A percentile compares a stretch with the other conserved stretches of the same genome.
These are phyloP conservation scores for Drosophila micromelanica DNA, from an alignment of 1,140 invertebrate genomes.

Conservation along the genomic window DNA sequence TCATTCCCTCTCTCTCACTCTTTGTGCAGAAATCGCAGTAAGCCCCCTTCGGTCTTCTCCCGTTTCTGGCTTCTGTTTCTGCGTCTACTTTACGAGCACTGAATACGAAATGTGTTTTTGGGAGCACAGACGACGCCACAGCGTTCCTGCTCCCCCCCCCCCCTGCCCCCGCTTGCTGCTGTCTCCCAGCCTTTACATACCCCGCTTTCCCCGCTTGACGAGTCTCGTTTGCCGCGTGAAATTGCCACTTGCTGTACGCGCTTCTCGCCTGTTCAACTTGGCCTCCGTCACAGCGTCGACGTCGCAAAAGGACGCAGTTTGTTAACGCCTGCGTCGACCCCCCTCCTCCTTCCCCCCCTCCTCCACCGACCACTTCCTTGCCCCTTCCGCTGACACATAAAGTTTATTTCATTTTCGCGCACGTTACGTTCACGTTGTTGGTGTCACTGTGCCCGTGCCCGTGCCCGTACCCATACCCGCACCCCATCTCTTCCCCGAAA, in stretches of 20 bases:
- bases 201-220: conserved; percentile 13
- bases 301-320: conserved; percentile 35
- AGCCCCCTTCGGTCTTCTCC: neutral
- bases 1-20: neutral
- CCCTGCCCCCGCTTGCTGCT: neutral
- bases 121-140: conserved; percentile 36
- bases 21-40: neutral
- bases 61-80: conserved; percentile 28
- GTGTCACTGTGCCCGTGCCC: conserved; percentile 26
- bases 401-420: conserved; percentile 83
- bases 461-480: neutral
- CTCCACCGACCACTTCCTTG: neutral
- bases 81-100: conserved; percentile 76
- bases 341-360: conserved; percentile 6
- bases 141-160: neutral
- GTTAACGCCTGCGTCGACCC: conserved; percentile 9
- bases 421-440: conserved; percentile 71
- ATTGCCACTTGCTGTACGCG: conserved; percentile 79
- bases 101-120: conserved; percentile 80
- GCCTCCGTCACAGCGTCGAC: conserved; percentile 73
- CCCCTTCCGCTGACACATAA: conserved; percentile 33
- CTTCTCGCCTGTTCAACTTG: conserved; percentile 81
- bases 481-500: neutral
- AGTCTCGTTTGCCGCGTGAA: conserved; percentile 66
- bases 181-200: neutral